These are phyloP conservation scores for Hylaea fasciaria DNA, from an alignment of 2,888 invertebrate species.

Conservation along the genomic window DNA sequence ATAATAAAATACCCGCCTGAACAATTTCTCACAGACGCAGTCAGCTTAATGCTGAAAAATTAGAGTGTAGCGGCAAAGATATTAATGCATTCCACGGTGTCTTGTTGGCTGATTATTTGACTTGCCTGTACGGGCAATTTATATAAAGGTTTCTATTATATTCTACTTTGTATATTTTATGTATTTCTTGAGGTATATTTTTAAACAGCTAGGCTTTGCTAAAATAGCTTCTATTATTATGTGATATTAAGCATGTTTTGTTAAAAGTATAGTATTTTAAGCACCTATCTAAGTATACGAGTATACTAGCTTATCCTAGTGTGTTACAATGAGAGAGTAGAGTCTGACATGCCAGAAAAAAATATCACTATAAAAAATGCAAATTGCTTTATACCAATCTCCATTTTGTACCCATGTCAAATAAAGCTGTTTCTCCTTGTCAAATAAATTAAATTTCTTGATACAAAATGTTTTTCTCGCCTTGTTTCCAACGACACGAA, in stretches of 20 bases:
- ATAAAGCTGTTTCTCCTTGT: slow-evolving; percentile 37
- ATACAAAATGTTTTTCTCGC: slow-evolving; percentile 23
- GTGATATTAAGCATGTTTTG: not conserved
- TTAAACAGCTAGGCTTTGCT: no score
- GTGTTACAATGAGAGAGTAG: not conserved
- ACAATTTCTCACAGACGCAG: slow-evolving; percentile 56
- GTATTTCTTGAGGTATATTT: no score
- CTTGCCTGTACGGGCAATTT: slow-evolving; percentile 25
- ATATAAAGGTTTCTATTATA: slow-evolving; percentile 14
- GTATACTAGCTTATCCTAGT: no score
- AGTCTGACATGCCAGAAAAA: slow-evolving; percentile 6
- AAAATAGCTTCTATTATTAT: no score
- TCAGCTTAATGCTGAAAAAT: slow-evolving; percentile 61
- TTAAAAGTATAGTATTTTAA: no score
- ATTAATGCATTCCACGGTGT: slow-evolving; percentile 54
- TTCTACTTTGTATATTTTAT: not conserved
- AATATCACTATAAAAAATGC: slow-evolving; percentile 25
- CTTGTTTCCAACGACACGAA: slow-evolving; percentile 13
- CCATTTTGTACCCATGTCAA: slow-evolving; percentile 36
- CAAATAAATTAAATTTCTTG: slow-evolving; percentile 36
- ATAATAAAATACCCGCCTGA: slow-evolving; percentile 33
- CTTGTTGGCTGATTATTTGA: slow-evolving; percentile 42
- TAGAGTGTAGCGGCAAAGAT: slow-evolving; percentile 51
- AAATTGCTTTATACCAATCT: slow-evolving; percentile 35
- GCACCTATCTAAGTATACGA: no score